phyloP scores from a whole-genome alignment of 2,113 vertebrate species.

The Butorides virescens region DNA sequence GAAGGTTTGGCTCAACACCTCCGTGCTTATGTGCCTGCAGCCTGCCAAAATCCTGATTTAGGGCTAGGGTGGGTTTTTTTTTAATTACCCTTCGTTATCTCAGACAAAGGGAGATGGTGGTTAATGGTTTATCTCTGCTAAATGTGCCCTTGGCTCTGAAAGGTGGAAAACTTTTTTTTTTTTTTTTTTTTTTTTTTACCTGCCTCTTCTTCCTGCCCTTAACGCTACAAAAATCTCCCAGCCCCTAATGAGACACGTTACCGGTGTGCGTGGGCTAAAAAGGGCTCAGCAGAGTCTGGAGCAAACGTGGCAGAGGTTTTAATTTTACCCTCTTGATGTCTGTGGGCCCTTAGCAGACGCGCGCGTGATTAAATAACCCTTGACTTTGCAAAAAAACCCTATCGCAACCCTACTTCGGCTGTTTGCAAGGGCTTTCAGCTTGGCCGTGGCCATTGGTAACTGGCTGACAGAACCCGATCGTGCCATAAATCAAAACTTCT shows the following conservation, averaged over 20 bases:
- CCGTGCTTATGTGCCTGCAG: neutral
- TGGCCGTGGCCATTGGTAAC: neutral
- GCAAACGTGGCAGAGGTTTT: neutral
- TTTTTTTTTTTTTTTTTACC: neutral
- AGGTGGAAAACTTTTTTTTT: neutral
- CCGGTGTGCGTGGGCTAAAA: rapidly evolving
- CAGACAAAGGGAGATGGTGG: neutral
- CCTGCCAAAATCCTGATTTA: neutral
- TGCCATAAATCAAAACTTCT: conserved; percentile 28
- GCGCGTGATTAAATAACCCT: neutral
- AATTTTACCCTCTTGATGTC: neutral
- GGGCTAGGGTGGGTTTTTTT: neutral
- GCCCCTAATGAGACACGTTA: neutral
- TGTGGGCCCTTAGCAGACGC: neutral
- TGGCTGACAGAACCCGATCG: neutral
- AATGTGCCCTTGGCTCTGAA: neutral
- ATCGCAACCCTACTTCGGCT: neutral
- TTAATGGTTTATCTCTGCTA: neutral
- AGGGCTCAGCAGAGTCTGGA: neutral
- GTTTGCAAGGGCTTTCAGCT: neutral
- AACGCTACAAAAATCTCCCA: neutral
- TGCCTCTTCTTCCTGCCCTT: neutral
- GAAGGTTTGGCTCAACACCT: neutral
- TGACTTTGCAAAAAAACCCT: neutral
- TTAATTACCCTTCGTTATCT: neutral